Evolutionary conservation across 2,888 invertebrate species (phyloP).

Genomic region (Ethmia dodecea): DNA sequence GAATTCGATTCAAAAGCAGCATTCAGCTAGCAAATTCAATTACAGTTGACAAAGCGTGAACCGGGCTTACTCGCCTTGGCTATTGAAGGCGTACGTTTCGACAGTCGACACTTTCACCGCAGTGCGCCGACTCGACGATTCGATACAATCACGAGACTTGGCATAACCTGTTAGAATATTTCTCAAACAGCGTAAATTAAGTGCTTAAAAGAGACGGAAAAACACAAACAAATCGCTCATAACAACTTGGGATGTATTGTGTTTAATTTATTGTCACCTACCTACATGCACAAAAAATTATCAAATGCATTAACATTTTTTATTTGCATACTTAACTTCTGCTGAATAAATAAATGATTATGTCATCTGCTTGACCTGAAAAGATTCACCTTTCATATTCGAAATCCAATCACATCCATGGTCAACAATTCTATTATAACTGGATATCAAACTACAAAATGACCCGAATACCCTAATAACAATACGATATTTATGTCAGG

Average conservation of each 20-base stretch:
- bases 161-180: constrained; percentile 3
- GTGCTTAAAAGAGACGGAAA: no score
- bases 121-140: constrained; percentile 14
- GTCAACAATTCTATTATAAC: constrained; percentile 15
- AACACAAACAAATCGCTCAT: no score
- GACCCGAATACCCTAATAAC: constrained; percentile 24
- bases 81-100: constrained; percentile 37
- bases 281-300: no score
- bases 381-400: no score
- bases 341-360: no score
- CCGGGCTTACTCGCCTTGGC: constrained; percentile 39
- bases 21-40: constrained; percentile 41
- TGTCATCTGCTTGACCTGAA: no score
- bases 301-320: no score
- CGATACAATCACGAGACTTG: constrained; percentile 8
- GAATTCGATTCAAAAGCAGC: constrained; percentile 6
- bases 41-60: constrained; percentile 45
- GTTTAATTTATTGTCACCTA: no score
- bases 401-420: constrained; percentile 15
- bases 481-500: constrained; percentile 26
- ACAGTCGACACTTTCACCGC: constrained; percentile 53
- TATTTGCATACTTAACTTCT: no score
- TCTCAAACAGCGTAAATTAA: no score
- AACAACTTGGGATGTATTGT: no score
- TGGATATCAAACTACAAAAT: constrained; percentile 18